These are phyloP conservation scores for Hermetia illucens DNA, from an alignment of 1,140 invertebrate species.

Conservation along the genomic window DNA sequence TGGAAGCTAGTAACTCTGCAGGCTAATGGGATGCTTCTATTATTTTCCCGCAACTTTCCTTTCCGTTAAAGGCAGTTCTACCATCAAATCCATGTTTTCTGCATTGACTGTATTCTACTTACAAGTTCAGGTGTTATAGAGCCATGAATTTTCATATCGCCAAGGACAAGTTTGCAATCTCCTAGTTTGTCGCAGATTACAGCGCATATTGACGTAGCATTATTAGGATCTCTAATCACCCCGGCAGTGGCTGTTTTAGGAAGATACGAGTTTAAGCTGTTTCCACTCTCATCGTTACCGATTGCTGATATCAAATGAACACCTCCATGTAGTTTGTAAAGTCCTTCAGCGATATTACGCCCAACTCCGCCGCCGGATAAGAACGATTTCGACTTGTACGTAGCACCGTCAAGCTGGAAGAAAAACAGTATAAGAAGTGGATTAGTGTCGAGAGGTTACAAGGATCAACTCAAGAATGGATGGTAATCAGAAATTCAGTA, in stretches of 20 bases:
- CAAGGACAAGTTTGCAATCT: slow-evolving; percentile 63
- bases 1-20: too few relatives aligned
- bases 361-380: slow-evolving; percentile 72
- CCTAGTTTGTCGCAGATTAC: slow-evolving; percentile 55
- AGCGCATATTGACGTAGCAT: slow-evolving; percentile 55
- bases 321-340: slow-evolving; percentile 51
- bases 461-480: slow-evolving; percentile 26
- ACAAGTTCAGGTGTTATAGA: slow-evolving; percentile 48
- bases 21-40: too few relatives aligned
- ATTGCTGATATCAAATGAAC: slow-evolving; percentile 66
- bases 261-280: slow-evolving; percentile 31
- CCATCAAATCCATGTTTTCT: too few relatives aligned
- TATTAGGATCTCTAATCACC: slow-evolving; percentile 27
- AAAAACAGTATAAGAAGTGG: slow-evolving; percentile 15
- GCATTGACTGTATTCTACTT: too few relatives aligned
- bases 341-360: slow-evolving; percentile 76
- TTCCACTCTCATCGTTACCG: slow-evolving; percentile 50
- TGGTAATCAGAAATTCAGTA: too few relatives aligned
- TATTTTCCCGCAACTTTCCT: too few relatives aligned
- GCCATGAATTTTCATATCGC: slow-evolving; percentile 71
- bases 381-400: slow-evolving; percentile 48
- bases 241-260: slow-evolving; percentile 20
- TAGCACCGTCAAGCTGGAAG: slow-evolving; percentile 60
- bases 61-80: too few relatives aligned
- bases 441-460: too few relatives aligned